phyloP scores from a whole-genome alignment of 2,113 vertebrate species.

The Oncorhynchus keta region DNA sequence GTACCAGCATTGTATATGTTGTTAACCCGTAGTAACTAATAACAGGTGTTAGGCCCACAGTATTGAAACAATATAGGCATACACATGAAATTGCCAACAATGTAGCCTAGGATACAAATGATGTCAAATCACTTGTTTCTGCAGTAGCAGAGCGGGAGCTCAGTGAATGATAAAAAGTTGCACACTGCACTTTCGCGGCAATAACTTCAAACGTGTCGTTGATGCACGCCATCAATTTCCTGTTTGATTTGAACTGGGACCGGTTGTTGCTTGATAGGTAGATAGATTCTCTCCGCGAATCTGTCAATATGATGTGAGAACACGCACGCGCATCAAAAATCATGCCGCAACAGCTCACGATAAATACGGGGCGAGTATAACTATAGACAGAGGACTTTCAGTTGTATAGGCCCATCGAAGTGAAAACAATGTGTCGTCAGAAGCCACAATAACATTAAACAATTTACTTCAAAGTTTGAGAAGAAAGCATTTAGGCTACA shows the following conservation, averaged over 20 bases:
- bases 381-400: conserved; percentile 39
- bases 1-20: no score
- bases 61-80: background rate
- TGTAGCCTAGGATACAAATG: no score
- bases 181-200: conserved; percentile 12
- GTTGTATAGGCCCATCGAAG: conserved; percentile 23
- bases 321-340: background rate
- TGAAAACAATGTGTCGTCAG: background rate
- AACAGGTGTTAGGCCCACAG: no score
- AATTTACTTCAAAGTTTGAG: no score
- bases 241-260: conserved; percentile 48
- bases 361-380: conserved; percentile 13
- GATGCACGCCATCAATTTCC: conserved; percentile 31
- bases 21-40: no score
- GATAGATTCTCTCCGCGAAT: background rate
- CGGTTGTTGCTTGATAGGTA: conserved; percentile 26
- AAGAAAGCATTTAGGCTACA: no score
- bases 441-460: background rate
- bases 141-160: no score
- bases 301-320: background rate
- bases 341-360: conserved; percentile 14
- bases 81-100: background rate
- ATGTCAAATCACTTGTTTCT: no score
- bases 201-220: conserved; percentile 21
- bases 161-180: background rate